phyloP scores from a whole-genome alignment of 2,888 invertebrate species.

The Drosophila paranaensis region DNA sequence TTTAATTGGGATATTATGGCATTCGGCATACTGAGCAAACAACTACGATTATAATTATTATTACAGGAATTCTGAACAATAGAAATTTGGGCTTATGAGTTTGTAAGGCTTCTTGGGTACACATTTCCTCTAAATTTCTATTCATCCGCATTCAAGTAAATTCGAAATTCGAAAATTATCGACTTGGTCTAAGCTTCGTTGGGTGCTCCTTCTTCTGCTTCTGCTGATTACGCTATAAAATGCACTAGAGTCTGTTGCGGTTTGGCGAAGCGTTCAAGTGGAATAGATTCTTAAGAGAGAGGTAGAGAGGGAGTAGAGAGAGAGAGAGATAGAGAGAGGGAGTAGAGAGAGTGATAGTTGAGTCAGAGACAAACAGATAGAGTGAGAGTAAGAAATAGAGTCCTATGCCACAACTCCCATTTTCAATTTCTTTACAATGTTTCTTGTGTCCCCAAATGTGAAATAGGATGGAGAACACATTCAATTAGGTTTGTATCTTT shows the following conservation, averaged over 20 bases:
- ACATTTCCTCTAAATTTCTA: not conserved
- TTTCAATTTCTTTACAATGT: constrained; percentile 17
- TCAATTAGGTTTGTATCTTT: not conserved
- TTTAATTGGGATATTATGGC: constrained; percentile 15
- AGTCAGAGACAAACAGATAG: not conserved
- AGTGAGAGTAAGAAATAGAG: not conserved
- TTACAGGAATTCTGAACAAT: not conserved
- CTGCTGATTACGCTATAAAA: constrained; percentile 55
- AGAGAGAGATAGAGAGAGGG: not conserved
- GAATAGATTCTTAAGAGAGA: constrained; percentile 17
- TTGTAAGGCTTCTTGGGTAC: no score
- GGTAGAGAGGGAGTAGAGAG: not conserved
- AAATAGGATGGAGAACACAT: not conserved
- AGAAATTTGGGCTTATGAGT: not conserved
- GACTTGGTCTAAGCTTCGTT: not conserved
- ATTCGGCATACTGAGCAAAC: not conserved
- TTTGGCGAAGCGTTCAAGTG: constrained; percentile 46
- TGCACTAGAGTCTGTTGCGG: constrained; percentile 18
- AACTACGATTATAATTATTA: not conserved
- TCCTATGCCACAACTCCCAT: constrained; percentile 9
- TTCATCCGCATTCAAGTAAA: not conserved
- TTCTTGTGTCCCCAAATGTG: not conserved
- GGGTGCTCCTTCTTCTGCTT: not conserved
- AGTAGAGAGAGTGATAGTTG: not conserved
- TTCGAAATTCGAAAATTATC: not conserved